These are phyloP conservation scores for Acanthosepion esculentum DNA, from an alignment of 2,888 invertebrate genomes.

Conservation along the genomic window DNA sequence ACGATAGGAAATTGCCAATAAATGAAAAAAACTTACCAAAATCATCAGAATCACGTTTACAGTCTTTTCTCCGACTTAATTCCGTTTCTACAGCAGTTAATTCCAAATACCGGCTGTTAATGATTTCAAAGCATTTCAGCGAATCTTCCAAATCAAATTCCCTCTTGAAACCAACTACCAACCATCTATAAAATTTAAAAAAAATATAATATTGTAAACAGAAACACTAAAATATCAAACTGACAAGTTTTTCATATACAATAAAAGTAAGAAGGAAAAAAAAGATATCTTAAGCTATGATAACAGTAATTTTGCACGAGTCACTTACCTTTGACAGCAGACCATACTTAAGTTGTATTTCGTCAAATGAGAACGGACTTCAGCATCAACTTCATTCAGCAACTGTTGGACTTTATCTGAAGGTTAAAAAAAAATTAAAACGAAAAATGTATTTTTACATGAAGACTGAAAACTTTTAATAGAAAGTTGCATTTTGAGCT, in stretches of 20 bases:
- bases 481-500: no score
- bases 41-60: conserved; percentile 69
- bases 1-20: not conserved
- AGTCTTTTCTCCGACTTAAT: conserved; percentile 63
- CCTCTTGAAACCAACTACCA: conserved; percentile 73
- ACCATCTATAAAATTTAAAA: conserved; percentile 67
- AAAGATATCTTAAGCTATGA: no score
- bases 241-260: no score
- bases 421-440: no score
- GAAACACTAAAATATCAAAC: not conserved
- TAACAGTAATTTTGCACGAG: not conserved
- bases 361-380: conserved; percentile 66
- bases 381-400: conserved; percentile 69
- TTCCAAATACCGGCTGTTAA: conserved; percentile 73
- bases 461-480: no score
- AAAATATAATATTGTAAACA: not conserved
- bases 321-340: conserved; percentile 72
- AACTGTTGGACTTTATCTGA: conserved; percentile 67
- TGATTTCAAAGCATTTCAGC: conserved; percentile 72
- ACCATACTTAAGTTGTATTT: conserved; percentile 67
- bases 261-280: not conserved
- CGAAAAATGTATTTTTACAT: not conserved
- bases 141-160: conserved; percentile 70
- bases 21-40: conserved; percentile 56
- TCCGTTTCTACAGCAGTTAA: conserved; percentile 70